Percentiles rank a stretch among this genome's conserved stretches.
Conservation (phyloP, 2,797 vertebrate species). For the Hybognathus amarus region DNA sequence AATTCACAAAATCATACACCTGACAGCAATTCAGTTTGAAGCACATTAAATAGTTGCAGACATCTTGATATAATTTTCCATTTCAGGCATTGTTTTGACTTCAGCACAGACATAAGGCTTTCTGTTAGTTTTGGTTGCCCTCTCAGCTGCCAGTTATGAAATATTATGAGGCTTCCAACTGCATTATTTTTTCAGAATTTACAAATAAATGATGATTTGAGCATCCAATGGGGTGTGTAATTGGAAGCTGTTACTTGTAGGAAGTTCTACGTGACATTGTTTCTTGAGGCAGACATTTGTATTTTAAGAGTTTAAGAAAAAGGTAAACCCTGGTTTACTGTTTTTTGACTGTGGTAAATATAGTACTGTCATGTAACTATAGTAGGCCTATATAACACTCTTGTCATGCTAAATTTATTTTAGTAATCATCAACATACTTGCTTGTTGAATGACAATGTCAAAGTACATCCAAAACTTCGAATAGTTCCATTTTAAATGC, state of each 20-base stretch:
- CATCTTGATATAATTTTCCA: conserved; percentile 62
- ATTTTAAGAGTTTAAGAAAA: too few relatives aligned
- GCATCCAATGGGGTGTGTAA: neutral
- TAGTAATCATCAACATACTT: neutral
- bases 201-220: neutral
- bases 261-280: neutral
- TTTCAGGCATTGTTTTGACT: conserved; percentile 63
- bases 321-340: too few relatives aligned
- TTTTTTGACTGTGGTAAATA: neutral
- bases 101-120: conserved; percentile 59
- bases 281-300: neutral
- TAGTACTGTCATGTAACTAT: neutral
- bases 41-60: conserved; percentile 33
- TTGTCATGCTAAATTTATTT: neutral
- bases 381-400: neutral
- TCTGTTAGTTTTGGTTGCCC: conserved; percentile 80
- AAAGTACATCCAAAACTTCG: neutral
- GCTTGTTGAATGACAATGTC: neutral
- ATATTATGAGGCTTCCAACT: conserved; percentile 66
- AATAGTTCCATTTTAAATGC: neutral
- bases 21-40: conserved; percentile 29
- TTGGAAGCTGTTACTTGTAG: neutral
- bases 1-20: conserved; percentile 53
- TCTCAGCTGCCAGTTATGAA: conserved; percentile 80
- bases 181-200: conserved; percentile 17